Percentiles rank a stretch among this genome's conserved stretches.
phyloP scores from a whole-genome alignment of 2,113 vertebrate genomes.

The Eolophus roseicapilla region DNA sequence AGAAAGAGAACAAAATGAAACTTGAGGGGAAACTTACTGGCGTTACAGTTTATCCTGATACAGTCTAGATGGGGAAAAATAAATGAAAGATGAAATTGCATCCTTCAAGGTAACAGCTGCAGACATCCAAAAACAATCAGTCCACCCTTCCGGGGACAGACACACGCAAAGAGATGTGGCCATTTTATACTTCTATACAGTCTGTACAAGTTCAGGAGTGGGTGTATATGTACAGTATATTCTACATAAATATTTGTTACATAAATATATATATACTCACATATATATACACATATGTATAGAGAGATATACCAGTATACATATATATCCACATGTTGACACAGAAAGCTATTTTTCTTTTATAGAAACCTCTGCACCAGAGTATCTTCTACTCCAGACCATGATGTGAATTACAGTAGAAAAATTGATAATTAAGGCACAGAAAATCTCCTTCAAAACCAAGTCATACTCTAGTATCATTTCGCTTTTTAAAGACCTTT shows the following conservation, averaged over 20 bases:
- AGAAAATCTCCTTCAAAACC: slow-evolving; percentile 55
- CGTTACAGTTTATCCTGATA: slow-evolving; percentile 99
- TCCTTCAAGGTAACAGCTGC: slow-evolving; percentile 99
- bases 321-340: slow-evolving; percentile 71
- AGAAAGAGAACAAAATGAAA: slow-evolving; percentile 94
- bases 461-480: slow-evolving; percentile 11
- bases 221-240: slow-evolving; percentile 79
- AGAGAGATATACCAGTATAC: slow-evolving; percentile 75
- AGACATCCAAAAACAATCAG: slow-evolving; percentile 99
- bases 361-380: slow-evolving; percentile 9
- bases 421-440: slow-evolving; percentile 43
- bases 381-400: slow-evolving; percentile 35
- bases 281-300: slow-evolving; percentile 63
- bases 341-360: slow-evolving; percentile 14
- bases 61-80: slow-evolving; percentile 99
- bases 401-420: slow-evolving; percentile 42
- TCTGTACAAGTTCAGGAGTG: slow-evolving; percentile 71
- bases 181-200: slow-evolving; percentile 80
- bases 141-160: slow-evolving; percentile 99
- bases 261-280: slow-evolving; percentile 75
- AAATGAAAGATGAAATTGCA: slow-evolving; percentile 99
- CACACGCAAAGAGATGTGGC: slow-evolving; percentile 92
- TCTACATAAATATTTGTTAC: slow-evolving; percentile 69
- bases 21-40: slow-evolving; percentile 99
- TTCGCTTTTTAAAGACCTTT: slow-evolving; percentile 7